Evolutionary conservation across 2,797 vertebrate species (phyloP).

Genomic region (Dipus sagitta): DNA sequence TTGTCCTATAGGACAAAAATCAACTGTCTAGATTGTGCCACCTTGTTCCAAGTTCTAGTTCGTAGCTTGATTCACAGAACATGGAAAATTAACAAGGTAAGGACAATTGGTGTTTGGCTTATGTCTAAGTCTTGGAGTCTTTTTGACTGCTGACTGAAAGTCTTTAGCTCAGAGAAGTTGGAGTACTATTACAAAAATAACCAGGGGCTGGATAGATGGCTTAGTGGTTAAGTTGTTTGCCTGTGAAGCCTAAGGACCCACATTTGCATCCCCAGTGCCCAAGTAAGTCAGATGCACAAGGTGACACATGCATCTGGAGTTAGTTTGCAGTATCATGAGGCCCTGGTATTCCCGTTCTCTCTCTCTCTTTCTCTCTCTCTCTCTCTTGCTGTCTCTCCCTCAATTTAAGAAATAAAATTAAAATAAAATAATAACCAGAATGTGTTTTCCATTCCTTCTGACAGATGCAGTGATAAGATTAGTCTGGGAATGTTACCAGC

Average conservation of each 20-base stretch:
- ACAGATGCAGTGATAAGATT: neutral
- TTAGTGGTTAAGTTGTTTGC: too few relatives aligned
- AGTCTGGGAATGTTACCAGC: neutral
- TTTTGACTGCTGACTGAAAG: neutral
- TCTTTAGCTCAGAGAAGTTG: neutral
- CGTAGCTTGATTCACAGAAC: neutral
- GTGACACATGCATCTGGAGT: too few relatives aligned
- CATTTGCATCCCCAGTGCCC: too few relatives aligned
- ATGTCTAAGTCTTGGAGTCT: neutral
- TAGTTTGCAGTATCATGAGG: too few relatives aligned
- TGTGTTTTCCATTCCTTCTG: neutral
- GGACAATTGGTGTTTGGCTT: neutral
- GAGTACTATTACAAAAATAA: neutral
- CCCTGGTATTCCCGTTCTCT: too few relatives aligned
- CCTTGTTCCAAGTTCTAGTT: neutral
- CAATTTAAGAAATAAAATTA: too few relatives aligned
- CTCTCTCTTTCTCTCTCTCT: too few relatives aligned
- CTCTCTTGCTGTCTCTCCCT: too few relatives aligned
- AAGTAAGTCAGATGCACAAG: too few relatives aligned
- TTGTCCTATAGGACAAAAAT: neutral
- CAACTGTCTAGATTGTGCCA: neutral
- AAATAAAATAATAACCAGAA: neutral
- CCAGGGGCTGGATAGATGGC: too few relatives aligned
- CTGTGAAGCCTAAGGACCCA: too few relatives aligned
- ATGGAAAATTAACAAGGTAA: neutral